Percentiles rank a stretch among this genome's conserved stretches.
phyloP scores from a whole-genome alignment of 2,888 invertebrate species.

The Cheilosia scutellata region DNA sequence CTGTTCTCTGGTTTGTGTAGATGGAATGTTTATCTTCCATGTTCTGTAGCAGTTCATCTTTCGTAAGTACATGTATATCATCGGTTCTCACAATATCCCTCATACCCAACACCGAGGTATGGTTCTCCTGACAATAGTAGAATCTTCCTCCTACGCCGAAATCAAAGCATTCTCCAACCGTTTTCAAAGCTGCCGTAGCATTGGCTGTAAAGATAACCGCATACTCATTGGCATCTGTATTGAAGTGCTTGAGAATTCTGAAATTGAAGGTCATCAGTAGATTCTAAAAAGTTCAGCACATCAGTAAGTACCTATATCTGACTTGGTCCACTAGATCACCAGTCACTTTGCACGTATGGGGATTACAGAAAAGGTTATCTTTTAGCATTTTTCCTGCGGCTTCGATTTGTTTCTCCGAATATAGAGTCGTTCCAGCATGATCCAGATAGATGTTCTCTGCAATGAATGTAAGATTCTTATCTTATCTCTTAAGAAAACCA shows the following conservation, averaged over 20 bases:
- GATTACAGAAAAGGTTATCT: slow-evolving; percentile 93
- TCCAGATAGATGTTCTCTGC: slow-evolving; percentile 92
- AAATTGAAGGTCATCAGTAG: neutral
- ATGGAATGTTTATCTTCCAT: slow-evolving; percentile 72
- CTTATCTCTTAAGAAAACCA: slow-evolving; percentile 21
- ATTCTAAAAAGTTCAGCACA: neutral
- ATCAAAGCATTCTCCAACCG: slow-evolving; percentile 92
- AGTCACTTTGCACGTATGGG: slow-evolving; percentile 94
- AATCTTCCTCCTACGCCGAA: slow-evolving; percentile 88
- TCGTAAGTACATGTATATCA: slow-evolving; percentile 86
- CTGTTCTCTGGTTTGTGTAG: slow-evolving; percentile 61
- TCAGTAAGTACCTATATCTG: slow-evolving; percentile 88
- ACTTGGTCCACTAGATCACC: slow-evolving; percentile 93
- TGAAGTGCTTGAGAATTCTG: slow-evolving; percentile 93
- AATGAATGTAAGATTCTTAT: slow-evolving; percentile 12
- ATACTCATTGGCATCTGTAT: slow-evolving; percentile 92
- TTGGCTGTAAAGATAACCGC: slow-evolving; percentile 97
- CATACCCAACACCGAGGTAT: slow-evolving; percentile 98
- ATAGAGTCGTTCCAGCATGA: slow-evolving; percentile 94
- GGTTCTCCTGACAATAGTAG: slow-evolving; percentile 94
- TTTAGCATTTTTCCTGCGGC: slow-evolving; percentile 88
- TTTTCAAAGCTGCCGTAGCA: slow-evolving; percentile 94
- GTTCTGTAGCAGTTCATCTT: slow-evolving; percentile 85
- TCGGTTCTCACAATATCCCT: slow-evolving; percentile 89
- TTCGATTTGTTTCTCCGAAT: slow-evolving; percentile 90